Conservation (phyloP, 2,113 vertebrate genomes). For the Scomber japonicus region DNA sequence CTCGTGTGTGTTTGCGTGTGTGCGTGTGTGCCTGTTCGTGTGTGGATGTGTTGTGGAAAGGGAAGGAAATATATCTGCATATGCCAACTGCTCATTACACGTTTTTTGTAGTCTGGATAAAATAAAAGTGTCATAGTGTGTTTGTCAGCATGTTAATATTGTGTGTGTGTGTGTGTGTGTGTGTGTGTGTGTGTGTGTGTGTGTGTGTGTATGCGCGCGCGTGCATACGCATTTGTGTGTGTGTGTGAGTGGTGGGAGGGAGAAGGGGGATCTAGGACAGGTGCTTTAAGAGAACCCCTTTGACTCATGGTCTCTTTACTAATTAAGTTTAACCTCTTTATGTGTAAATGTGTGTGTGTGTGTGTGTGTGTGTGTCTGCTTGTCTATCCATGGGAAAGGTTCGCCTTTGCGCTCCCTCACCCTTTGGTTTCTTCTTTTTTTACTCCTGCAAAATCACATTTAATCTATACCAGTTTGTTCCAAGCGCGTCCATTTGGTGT, state of each 20-base stretch:
- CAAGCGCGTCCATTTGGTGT: not conserved
- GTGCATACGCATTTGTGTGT: not conserved
- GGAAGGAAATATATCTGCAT: not conserved
- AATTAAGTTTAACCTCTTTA: conserved; percentile 83
- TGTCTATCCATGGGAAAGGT: conserved; percentile 67
- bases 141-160: conserved; percentile 7
- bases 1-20: not conserved
- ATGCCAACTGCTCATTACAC: not conserved
- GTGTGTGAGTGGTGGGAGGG: not conserved
- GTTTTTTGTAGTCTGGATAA: not conserved
- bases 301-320: conserved; percentile 78
- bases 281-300: conserved; percentile 78
- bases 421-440: conserved; percentile 17
- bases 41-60: not conserved
- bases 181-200: conserved; percentile 21
- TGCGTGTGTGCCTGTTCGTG: conserved; percentile 17
- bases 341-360: conserved; percentile 61
- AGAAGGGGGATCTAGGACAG: conserved; percentile 71
- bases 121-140: not conserved
- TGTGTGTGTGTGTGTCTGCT: conserved; percentile 16
- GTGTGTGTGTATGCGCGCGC: conserved; percentile 33
- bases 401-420: conserved; percentile 46
- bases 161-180: not conserved
- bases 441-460: conserved; percentile 5
- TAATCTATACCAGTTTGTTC: not conserved